Conservation (phyloP, 2,113 vertebrate genomes). For the Plotosus lineatus region DNA sequence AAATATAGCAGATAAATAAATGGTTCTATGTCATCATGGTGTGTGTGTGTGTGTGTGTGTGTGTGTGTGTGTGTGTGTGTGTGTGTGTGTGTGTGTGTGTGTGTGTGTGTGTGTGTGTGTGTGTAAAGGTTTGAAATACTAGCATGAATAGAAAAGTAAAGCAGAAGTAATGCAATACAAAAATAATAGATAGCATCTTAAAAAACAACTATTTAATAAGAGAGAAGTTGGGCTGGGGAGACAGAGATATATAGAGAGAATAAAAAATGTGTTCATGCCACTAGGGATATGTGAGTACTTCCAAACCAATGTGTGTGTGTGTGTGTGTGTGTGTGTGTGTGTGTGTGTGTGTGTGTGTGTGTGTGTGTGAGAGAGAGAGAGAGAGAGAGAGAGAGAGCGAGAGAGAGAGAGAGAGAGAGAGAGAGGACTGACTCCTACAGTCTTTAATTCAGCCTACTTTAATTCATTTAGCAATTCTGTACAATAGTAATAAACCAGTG, state of each 20-base stretch:
- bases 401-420: background rate
- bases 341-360: background rate
- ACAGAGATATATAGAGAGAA: slow-evolving; percentile 58
- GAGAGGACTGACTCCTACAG: background rate
- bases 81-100: slow-evolving; percentile 5
- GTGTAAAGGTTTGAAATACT: background rate
- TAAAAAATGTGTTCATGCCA: slow-evolving; percentile 71
- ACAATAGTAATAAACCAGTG: background rate
- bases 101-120: background rate
- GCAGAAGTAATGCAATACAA: slow-evolving; percentile 56
- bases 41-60: slow-evolving; percentile 41
- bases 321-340: background rate
- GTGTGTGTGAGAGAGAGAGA: background rate
- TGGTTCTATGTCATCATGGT: background rate
- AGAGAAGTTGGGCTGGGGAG: slow-evolving; percentile 63
- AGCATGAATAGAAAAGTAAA: slow-evolving; percentile 50
- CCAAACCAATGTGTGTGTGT: background rate
- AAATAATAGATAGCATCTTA: slow-evolving; percentile 66
- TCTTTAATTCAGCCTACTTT: background rate
- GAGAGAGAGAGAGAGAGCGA: slow-evolving; percentile 18
- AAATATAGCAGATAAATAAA: slow-evolving; percentile 18
- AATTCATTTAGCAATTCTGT: background rate
- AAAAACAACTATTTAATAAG: slow-evolving; percentile 71
- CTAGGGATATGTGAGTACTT: slow-evolving; percentile 52
- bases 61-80: slow-evolving; percentile 43